Percentiles rank a stretch among this genome's conserved stretches.
Conservation (phyloP, 2,113 vertebrate species). For the Camelus dromedarius region DNA sequence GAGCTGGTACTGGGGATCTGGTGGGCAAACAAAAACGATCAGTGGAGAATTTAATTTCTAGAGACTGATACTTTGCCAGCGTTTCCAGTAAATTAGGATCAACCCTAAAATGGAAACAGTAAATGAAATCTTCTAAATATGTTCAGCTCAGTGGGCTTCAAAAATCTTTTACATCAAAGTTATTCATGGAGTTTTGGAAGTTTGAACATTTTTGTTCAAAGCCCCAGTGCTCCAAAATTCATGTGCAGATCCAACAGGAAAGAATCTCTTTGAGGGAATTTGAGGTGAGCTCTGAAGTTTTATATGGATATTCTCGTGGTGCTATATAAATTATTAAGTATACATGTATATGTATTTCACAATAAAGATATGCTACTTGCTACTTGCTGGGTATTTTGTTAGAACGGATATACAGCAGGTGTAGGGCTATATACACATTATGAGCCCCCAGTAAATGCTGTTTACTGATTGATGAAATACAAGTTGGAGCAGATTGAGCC, state of each 20-base stretch:
- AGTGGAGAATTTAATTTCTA: background rate
- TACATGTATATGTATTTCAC: background rate
- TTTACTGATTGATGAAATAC: background rate
- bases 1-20: background rate
- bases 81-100: conserved; percentile 37
- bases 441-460: background rate
- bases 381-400: background rate
- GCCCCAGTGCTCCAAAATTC: conserved; percentile 55
- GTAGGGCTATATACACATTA: background rate
- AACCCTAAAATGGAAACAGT: conserved; percentile 47
- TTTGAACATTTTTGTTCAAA: conserved; percentile 76
- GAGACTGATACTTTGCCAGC: background rate
- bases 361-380: conserved; percentile 27
- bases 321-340: conserved; percentile 70
- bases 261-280: conserved; percentile 66
- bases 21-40: background rate
- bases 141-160: conserved; percentile 63
- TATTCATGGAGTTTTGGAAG: conserved; percentile 70
- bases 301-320: conserved; percentile 50
- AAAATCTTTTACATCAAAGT: conserved; percentile 73
- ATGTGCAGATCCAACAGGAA: conserved; percentile 59
- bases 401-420: background rate
- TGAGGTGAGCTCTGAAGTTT: conserved; percentile 71
- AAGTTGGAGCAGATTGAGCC: background rate
- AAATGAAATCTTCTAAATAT: conserved; percentile 61